Conservation (phyloP, 2,888 invertebrate species). For the Ophion costatus region DNA sequence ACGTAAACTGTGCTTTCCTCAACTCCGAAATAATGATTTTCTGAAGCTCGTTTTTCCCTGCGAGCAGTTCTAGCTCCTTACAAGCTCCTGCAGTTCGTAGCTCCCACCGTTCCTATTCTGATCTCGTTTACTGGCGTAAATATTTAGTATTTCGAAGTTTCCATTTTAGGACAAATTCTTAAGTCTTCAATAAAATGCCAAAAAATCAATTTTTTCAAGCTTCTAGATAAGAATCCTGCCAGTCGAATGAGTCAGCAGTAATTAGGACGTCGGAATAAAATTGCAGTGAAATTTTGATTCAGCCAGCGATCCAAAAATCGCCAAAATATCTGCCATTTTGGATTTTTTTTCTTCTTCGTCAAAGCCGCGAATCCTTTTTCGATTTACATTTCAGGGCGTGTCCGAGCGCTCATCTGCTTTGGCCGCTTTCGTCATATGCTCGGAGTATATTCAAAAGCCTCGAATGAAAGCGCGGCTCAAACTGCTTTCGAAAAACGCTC, state of each 20-base stretch:
- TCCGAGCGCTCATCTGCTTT: conserved; percentile 36
- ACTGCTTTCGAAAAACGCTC: conserved; percentile 63
- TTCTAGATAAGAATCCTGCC: no score
- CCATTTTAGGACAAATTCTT: no score
- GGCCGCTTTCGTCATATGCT: conserved; percentile 1
- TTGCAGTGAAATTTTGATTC: not conserved
- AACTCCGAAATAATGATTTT: no score
- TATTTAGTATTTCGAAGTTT: no score
- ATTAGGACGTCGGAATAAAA: conserved; percentile 23
- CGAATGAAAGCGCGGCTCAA: conserved; percentile 57
- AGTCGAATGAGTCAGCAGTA: not conserved
- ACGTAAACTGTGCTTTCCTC: no score
- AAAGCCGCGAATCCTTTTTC: conserved; percentile 54
- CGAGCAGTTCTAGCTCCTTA: no score
- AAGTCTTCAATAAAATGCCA: no score
- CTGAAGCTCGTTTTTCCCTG: no score
- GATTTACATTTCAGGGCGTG: conserved; percentile 64
- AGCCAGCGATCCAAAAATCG: conserved; percentile 6
- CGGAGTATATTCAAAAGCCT: conserved; percentile 58
- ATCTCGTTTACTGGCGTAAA: no score
- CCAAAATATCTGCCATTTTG: conserved; percentile 34
- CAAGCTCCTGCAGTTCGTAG: no score
- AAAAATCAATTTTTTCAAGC: no score
- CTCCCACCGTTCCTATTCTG: no score
- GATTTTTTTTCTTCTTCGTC: conserved; percentile 40